Percentiles rank a stretch among this genome's conserved stretches.
Conservation (phyloP, 2,797 vertebrate species). For the Pyrrhura leucotis region DNA sequence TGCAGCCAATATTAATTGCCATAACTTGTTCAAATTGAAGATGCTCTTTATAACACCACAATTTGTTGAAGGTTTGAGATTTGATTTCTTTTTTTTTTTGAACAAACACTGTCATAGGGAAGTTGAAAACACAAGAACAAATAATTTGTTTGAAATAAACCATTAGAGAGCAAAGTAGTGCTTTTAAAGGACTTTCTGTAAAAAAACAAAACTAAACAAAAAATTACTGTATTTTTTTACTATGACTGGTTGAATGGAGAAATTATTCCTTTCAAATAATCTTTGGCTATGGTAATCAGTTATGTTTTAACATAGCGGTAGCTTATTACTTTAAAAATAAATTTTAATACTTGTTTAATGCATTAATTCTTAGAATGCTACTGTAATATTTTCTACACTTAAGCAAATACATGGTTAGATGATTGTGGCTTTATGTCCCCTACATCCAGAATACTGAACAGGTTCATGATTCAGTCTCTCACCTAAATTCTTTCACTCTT, state of each 20-base stretch:
- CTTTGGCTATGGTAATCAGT: not conserved
- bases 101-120: not conserved
- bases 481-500: constrained; percentile 16
- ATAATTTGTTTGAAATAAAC: not conserved
- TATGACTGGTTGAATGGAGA: not conserved
- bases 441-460: not conserved
- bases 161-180: not conserved
- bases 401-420: not conserved
- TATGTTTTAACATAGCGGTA: not conserved
- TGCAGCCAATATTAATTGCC: not conserved
- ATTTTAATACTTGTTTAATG: not conserved
- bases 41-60: not conserved
- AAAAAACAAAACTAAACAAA: not conserved
- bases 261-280: not conserved
- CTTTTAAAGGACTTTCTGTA: not conserved
- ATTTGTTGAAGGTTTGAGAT: not conserved
- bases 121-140: not conserved
- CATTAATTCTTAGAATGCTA: not conserved
- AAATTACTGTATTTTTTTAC: not conserved
- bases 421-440: not conserved
- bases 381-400: not conserved
- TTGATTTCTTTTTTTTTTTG: not conserved
- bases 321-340: not conserved
- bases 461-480: not conserved
- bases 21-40: not conserved